Evolutionary conservation across 2,888 invertebrate genomes (phyloP), one percentile per base, ranked within the genome.

Genomic region (Hemithea aestivaria): DNA sequence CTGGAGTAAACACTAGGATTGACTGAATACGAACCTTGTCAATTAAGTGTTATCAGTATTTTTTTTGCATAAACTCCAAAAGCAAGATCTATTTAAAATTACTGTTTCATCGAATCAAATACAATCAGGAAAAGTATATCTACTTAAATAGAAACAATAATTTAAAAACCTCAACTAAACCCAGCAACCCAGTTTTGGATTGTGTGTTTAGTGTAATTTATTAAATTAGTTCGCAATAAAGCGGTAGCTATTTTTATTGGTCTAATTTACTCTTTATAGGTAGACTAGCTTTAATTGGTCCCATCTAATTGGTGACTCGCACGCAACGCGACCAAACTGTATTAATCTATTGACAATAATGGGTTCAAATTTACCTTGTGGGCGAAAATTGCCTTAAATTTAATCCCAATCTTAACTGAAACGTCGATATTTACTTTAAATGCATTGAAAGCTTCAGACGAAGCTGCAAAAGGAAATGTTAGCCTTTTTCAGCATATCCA

Each of bases 281-380:
- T 58, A 48, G 54, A 58, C 52, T 54, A 53, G 58, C 62, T 69
- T 69, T 74, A 79, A 78, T 76, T 73, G 71, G 49, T 56, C 31
- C 39, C 56, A 54, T 51, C 62, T 73, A 68, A 79, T 74, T 75
- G 77, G 45, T 35, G 57, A 56, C 42, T 46, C 51, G 51, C 83
- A 82, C 77, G 84, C 75, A 56, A 81, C 57, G 68, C 73, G 60
- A 67, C 70, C 64, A 66, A 74, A 75, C 72, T 73, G 70, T 71
- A 54, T 66, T 73, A 77, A 81, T 76, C 65, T 65, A 62, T 59
- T 63, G 62, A 64, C 53, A 4, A 59, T 64, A 75, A 74, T 72
- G 62, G 69, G 58, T 52, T 23, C 7, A 66, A 69, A 70, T 68
- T 72, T 48, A 59, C 51, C 57, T 49, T 50, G 81, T 76, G 73